A percentile compares a stretch with the other conserved stretches of the same genome.
phyloP scores from a whole-genome alignment of 2,113 vertebrate species.

The Siphamia tubifer region DNA sequence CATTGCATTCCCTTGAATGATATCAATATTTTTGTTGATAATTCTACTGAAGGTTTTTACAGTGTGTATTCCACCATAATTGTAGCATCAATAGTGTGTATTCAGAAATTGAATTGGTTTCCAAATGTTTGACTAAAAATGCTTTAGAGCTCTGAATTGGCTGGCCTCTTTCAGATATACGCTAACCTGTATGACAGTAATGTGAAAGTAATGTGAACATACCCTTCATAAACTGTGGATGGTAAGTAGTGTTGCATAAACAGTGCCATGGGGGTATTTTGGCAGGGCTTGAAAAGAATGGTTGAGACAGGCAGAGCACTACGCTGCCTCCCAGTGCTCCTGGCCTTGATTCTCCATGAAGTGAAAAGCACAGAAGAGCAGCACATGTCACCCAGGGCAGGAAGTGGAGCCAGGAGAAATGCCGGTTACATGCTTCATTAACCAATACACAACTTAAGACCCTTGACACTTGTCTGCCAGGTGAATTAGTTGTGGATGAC shows the following conservation, averaged over 20 bases:
- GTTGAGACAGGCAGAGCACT: slow-evolving; percentile 47
- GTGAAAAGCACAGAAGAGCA: slow-evolving; percentile 54
- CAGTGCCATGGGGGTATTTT: slow-evolving; percentile 42
- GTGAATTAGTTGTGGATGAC: slow-evolving; percentile 49
- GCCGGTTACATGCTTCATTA: slow-evolving; percentile 65
- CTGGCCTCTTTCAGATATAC: not conserved
- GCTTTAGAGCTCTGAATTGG: slow-evolving; percentile 4
- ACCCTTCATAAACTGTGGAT: slow-evolving; percentile 42
- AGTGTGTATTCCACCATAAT: too few species aligned
- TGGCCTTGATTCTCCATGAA: slow-evolving; percentile 58
- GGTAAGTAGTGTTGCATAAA: slow-evolving; percentile 26
- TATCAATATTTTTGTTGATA: too few species aligned
- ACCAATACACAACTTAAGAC: slow-evolving; percentile 38
- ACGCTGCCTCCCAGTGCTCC: slow-evolving; percentile 53
- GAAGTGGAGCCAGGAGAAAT: slow-evolving; percentile 42
- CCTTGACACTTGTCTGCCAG: slow-evolving; percentile 43
- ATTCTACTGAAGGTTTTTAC: too few species aligned
- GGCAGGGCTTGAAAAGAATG: slow-evolving; percentile 58
- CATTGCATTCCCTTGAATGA: too few species aligned
- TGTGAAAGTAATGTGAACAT: slow-evolving; percentile 3
- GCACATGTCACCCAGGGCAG: slow-evolving; percentile 48
- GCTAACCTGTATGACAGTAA: slow-evolving; percentile 12
- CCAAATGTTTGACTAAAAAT: not conserved
- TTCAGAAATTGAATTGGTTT: too few species aligned
- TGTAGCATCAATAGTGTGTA: too few species aligned